Evolutionary conservation across 2,113 vertebrate genomes (phyloP).

Genomic region (Hypomesus transpacificus): DNA sequence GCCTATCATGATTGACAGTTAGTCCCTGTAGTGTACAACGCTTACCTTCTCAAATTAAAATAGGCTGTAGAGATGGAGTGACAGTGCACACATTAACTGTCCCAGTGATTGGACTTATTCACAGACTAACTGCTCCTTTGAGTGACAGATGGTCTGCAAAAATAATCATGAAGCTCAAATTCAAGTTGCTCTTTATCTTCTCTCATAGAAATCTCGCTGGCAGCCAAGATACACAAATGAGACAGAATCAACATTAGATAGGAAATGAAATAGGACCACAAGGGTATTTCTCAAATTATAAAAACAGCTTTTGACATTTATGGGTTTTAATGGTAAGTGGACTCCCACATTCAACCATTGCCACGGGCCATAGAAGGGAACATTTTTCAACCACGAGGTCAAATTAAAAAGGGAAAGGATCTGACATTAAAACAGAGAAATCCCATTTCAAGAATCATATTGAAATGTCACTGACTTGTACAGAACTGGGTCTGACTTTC

Average conservation of each 20-base stretch:
- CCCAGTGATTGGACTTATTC: too few relatives aligned
- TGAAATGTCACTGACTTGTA: background rate
- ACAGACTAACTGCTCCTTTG: too few relatives aligned
- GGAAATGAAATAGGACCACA: too few relatives aligned
- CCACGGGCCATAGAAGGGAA: background rate
- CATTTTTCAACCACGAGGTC: background rate
- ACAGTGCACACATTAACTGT: too few relatives aligned
- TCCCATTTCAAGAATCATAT: background rate
- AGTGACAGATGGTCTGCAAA: too few relatives aligned
- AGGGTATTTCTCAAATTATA: background rate
- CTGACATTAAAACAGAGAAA: background rate
- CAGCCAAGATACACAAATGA: too few relatives aligned
- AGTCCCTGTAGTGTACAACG: background rate
- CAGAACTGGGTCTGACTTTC: background rate
- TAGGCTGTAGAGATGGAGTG: too few relatives aligned
- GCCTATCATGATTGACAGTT: background rate
- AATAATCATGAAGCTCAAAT: too few relatives aligned
- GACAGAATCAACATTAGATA: too few relatives aligned
- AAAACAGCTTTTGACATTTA: background rate
- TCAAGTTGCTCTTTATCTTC: too few relatives aligned
- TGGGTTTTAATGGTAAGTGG: background rate
- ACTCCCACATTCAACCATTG: background rate
- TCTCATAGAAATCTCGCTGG: too few relatives aligned
- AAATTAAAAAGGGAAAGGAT: background rate
- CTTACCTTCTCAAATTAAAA: background rate